These are phyloP conservation scores for Caenorhabditis sp. DNA, from an alignment of 2,888 invertebrate genomes.

Conservation along the genomic window DNA sequence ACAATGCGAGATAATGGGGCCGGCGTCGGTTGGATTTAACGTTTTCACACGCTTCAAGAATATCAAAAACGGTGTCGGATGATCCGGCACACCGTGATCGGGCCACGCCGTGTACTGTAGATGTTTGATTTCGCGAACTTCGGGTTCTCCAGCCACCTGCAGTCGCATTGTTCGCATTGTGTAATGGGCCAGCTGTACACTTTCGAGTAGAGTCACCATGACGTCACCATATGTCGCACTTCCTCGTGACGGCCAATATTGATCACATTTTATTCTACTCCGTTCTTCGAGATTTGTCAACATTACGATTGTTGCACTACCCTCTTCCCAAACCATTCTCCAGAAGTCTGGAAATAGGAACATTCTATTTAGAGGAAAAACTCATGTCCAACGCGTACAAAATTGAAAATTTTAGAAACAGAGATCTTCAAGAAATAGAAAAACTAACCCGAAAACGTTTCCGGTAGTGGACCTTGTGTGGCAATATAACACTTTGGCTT, in stretches of 20 bases:
- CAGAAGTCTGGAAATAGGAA: slow-evolving; percentile 85
- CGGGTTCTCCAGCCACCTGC: slow-evolving; percentile 74
- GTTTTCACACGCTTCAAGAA: slow-evolving; percentile 91
- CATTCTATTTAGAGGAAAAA: no score
- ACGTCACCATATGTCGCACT: slow-evolving; percentile 93
- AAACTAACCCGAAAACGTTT: slow-evolving; percentile 77
- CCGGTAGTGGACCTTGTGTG: slow-evolving; percentile 96
- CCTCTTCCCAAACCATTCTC: slow-evolving; percentile 99
- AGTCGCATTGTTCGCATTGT: slow-evolving; percentile 95
- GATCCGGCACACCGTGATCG: slow-evolving; percentile 97
- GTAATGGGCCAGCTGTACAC: slow-evolving; percentile 95
- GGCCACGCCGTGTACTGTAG: slow-evolving; percentile 99
- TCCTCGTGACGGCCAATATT: slow-evolving; percentile 94
- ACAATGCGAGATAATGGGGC: slow-evolving; percentile 93
- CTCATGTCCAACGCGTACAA: no score
- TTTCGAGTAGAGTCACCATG: slow-evolving; percentile 88
- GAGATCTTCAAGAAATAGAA: no score
- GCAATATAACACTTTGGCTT: slow-evolving; percentile 98
- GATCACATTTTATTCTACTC: slow-evolving; percentile 80
- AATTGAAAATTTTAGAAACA: no score
- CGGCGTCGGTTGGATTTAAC: slow-evolving; percentile 88
- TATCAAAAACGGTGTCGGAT: slow-evolving; percentile 96
- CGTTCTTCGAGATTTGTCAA: slow-evolving; percentile 98
- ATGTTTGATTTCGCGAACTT: slow-evolving; percentile 92
- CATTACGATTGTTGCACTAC: slow-evolving; percentile 94